Base-by-base conservation (phyloP, 2,797 vertebrate genomes). In the Eutrigla gurnardus region DNA sequence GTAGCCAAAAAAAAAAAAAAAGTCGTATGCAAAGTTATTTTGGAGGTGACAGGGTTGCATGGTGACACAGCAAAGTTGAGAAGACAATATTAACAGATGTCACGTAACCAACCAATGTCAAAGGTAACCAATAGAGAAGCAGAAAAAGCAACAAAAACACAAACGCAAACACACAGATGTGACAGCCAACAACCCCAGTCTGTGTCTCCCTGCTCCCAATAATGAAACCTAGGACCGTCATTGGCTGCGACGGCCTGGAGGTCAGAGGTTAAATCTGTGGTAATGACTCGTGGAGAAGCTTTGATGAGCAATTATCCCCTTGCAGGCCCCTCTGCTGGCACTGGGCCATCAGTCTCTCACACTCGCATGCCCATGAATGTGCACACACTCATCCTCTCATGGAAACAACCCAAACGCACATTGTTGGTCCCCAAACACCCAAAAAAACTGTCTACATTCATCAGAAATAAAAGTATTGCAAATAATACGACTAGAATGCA, bases 271-370 rank as follows among this genome's bases (percentile, higher is more conserved):
- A 88, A 90, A 87, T 82, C 86, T 67, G 87, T 67, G 73, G 81
- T 90, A 91, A 92, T 92, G 90, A 90, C 81, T 90, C 46, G 60
- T 83, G 81, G 73, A 78, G 76, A 84, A 82, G 86, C 82, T 89
- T 83, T 92, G 91, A 92, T 54, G 77, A 89, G 80, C 88, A 90
- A 91, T 91, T 91, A 92, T 89, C 70, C 55, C 75, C 72, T 80
- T 45, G 61, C 79, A 84, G 86, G 80, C 66, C 42, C 25, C 32
- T 61, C 3, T 3, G 64, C 77, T 82, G 78, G 82, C 80, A 55
- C 55, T n/a, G 62, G 50, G 79, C 81, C 81, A 89, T 85, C 81
- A 76, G 52, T 55, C 66, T 77, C 52, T 58, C 58, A 12, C 46
- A 18, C 58, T 63, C 77, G 55, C 67, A 53, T 68, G 78, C 61